These are phyloP conservation scores for Agrilus mali DNA, from an alignment of 2,888 invertebrate species.

Conservation along the genomic window DNA sequence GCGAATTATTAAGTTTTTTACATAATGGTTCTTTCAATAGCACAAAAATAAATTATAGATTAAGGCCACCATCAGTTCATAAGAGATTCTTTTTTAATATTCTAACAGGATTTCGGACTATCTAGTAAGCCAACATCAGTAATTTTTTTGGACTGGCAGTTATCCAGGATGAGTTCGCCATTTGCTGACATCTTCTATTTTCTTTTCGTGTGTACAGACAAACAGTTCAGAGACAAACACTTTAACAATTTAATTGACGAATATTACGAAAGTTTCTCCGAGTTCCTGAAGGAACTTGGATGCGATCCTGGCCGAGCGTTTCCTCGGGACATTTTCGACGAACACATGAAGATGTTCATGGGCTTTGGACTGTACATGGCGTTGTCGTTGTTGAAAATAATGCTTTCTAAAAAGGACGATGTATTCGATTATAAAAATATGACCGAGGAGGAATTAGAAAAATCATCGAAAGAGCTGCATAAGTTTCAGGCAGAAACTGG, in stretches of 20 bases:
- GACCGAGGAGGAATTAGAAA: conserved; percentile 1
- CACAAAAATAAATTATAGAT: too few relatives aligned
- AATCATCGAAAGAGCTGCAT: too few relatives aligned
- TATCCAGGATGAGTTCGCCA: conserved; percentile 17
- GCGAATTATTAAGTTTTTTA: too few relatives aligned
- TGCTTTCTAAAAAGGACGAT: conserved; percentile 16
- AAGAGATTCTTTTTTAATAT: too few relatives aligned
- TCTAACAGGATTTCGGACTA: conserved; percentile 7
- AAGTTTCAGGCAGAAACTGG: too few relatives aligned
- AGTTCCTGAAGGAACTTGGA: conserved; percentile 15
- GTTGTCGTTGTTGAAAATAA: conserved; percentile 17
- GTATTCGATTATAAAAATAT: conserved; percentile 13
- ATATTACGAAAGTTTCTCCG: conserved; percentile 19
- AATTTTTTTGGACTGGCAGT: conserved; percentile 21
- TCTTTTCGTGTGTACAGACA: conserved; percentile 20
- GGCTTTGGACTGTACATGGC: conserved; percentile 19
- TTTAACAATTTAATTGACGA: conserved; percentile 17
- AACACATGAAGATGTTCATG: conserved; percentile 21
- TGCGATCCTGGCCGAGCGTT: conserved; percentile 19
- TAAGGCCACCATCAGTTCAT: too few relatives aligned
- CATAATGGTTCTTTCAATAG: too few relatives aligned
- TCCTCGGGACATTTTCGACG: conserved; percentile 18
- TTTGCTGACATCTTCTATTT: conserved; percentile 24
- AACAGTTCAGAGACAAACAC: conserved; percentile 15
- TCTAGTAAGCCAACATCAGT: conserved; percentile 16